Conservation (phyloP, 2,797 vertebrate species). For the Neopelma chrysocephalum region DNA sequence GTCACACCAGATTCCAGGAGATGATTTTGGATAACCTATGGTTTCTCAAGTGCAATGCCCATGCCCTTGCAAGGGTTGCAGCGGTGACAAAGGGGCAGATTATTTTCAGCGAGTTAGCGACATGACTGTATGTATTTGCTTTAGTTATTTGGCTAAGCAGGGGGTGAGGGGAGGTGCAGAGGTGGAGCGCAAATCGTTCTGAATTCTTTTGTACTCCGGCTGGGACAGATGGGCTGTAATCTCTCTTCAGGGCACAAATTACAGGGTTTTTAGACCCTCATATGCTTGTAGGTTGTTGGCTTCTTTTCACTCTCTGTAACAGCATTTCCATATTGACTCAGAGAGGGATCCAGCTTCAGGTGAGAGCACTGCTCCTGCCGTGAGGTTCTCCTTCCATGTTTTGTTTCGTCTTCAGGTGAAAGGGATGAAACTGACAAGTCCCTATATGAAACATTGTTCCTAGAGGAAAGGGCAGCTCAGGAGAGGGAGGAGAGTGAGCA, state of each 20-base stretch:
- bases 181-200: neutral
- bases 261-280: neutral
- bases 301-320: neutral
- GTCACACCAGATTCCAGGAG: neutral
- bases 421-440: neutral
- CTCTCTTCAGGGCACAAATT: neutral
- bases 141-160: neutral
- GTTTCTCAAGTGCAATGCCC: neutral
- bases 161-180: neutral
- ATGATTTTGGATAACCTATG: neutral
- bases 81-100: neutral
- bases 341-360: neutral
- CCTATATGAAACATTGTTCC: fast-evolving
- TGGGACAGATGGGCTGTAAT: neutral
- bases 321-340: neutral
- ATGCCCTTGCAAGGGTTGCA: neutral
- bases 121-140: neutral
- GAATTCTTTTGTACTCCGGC: neutral
- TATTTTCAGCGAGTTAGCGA: neutral
- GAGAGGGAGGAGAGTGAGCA: neutral
- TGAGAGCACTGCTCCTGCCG: fast-evolving
- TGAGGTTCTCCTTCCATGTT: neutral
- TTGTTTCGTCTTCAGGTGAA: neutral
- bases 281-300: neutral
- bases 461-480: neutral